A percentile compares a stretch with the other conserved stretches of the same genome.
Evolutionary conservation across 2,888 invertebrate genomes (phyloP).

Genomic region (Calliphora vomitoria): DNA sequence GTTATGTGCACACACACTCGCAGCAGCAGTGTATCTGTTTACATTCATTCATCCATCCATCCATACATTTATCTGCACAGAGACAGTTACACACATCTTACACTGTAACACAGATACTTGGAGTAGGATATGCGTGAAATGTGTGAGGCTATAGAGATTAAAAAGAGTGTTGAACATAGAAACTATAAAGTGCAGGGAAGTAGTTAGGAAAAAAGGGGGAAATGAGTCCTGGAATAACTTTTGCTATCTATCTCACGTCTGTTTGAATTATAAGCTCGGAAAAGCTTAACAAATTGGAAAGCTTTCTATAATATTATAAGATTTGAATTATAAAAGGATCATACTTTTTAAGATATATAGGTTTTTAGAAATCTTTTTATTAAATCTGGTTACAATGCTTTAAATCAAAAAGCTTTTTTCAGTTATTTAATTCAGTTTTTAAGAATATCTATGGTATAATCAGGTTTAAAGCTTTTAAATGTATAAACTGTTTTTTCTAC

Average conservation of each 20-base stretch:
- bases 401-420: too few species aligned
- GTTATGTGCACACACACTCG: slow-evolving; percentile 25
- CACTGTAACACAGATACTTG: neutral
- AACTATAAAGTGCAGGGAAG: slow-evolving; percentile 1
- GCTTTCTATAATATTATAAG: neutral
- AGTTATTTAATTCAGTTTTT: too few species aligned
- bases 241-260: neutral
- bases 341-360: too few species aligned
- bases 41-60: slow-evolving; percentile 46
- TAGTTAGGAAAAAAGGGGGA: neutral
- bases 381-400: too few species aligned
- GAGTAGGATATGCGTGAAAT: slow-evolving; percentile 51
- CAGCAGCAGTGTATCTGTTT: slow-evolving; percentile 46
- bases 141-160: slow-evolving; percentile 29
- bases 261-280: neutral
- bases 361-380: too few species aligned
- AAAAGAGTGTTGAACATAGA: neutral
- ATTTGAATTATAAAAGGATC: too few species aligned
- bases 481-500: too few species aligned
- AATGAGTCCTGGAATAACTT: neutral
- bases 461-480: too few species aligned
- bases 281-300: neutral
- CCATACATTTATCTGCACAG: slow-evolving; percentile 6
- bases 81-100: neutral
- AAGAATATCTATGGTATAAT: too few species aligned